Evolutionary conservation across 2,113 vertebrate species (phyloP).

Genomic region (Hippocampus comes): DNA sequence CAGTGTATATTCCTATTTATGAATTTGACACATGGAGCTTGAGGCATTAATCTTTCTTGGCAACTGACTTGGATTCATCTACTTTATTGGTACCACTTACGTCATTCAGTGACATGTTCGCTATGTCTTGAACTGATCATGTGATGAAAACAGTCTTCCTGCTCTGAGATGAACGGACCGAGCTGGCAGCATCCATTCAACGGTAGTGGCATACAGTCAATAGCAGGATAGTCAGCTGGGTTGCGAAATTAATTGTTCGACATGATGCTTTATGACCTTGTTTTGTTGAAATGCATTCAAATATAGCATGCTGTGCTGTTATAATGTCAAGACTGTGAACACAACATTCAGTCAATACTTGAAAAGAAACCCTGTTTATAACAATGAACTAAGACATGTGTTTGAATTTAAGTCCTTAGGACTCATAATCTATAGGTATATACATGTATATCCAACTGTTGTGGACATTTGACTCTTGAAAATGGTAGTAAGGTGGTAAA

Average conservation of each 20-base stretch:
- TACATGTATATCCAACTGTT: not conserved
- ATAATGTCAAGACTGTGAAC: not conserved
- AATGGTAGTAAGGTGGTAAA: constrained; percentile 13
- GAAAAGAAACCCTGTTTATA: not conserved
- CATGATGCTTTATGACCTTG: not conserved
- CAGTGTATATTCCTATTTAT: not conserved
- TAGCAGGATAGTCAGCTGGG: too few species aligned
- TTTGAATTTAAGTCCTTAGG: not conserved
- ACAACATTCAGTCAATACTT: not conserved
- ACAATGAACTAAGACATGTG: not conserved
- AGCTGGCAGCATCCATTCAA: not conserved
- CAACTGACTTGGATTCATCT: not conserved
- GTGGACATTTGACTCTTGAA: not conserved
- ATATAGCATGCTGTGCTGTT: not conserved
- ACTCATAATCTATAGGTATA: not conserved
- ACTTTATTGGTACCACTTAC: not conserved
- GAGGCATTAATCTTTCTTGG: not conserved
- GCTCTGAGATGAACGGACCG: not conserved
- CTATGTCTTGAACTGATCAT: not conserved
- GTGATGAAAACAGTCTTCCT: not conserved
- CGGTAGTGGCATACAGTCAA: not conserved
- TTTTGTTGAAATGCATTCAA: not conserved
- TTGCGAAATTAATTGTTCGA: too few species aligned
- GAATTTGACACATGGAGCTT: not conserved
- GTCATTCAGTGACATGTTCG: not conserved